phyloP scores from a whole-genome alignment of 2,797 vertebrate species.

The Brachymystax lenok region DNA sequence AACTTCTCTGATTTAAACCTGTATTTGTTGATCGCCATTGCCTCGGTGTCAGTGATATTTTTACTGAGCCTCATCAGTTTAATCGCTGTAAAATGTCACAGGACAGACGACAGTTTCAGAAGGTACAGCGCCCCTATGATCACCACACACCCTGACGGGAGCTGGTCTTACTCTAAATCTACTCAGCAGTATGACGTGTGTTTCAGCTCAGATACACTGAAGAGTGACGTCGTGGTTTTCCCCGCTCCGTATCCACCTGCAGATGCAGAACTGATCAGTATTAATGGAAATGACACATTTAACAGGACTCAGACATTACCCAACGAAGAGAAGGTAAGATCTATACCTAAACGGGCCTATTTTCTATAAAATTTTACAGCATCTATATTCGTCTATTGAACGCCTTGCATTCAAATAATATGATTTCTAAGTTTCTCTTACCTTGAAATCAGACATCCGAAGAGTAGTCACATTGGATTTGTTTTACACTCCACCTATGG shows the following conservation, averaged over 20 bases:
- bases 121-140: too few relatives aligned
- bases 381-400: not conserved
- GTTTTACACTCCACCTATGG: not conserved
- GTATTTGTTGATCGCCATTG: constrained; percentile 34
- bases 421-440: not conserved
- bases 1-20: constrained; percentile 11
- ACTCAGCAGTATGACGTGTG: constrained; percentile 55
- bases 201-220: too few relatives aligned
- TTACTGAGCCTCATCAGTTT: too few relatives aligned
- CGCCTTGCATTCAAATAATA: not conserved
- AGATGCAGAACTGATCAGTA: constrained; percentile 28
- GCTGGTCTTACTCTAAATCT: constrained; percentile 58
- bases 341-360: too few relatives aligned
- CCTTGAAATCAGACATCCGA: not conserved
- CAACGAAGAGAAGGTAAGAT: constrained; percentile 17
- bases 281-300: constrained; percentile 57
- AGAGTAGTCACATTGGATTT: not conserved
- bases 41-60: too few relatives aligned
- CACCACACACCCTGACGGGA: constrained; percentile 2
- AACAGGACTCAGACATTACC: constrained; percentile 26
- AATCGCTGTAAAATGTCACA: too few relatives aligned
- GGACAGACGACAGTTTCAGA: too few relatives aligned
- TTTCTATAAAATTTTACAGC: not conserved
- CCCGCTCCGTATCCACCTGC: constrained; percentile 13
- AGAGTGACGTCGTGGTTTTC: constrained; percentile 44